These are phyloP conservation scores for Lanius ludovicianus DNA, from an alignment of 2,113 vertebrate species.

Conservation along the genomic window DNA sequence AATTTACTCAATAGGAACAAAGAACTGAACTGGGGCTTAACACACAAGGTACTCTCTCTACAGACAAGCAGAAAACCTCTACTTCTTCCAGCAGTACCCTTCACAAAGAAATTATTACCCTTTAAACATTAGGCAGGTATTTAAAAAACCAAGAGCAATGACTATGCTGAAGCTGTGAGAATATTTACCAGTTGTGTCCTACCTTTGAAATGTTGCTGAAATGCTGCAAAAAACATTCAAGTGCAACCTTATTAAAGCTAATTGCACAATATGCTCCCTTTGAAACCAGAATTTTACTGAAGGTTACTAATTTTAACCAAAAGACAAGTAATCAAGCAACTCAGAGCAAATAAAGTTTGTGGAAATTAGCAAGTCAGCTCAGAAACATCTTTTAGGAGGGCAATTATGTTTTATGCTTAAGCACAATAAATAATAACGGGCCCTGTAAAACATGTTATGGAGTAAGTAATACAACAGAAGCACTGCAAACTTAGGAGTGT, in stretches of 20 bases:
- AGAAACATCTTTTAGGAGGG: conserved; percentile 44
- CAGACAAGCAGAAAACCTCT: not conserved
- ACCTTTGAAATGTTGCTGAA: not conserved
- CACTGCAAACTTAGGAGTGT: not conserved
- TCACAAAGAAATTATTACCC: not conserved
- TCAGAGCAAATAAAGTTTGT: conserved; percentile 44
- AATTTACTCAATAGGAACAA: conserved; percentile 27
- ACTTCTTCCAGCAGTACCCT: not conserved
- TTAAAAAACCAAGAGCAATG: not conserved
- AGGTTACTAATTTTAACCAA: conserved; percentile 22
- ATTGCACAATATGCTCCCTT: not conserved
- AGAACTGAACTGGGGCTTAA: not conserved
- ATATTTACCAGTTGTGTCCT: not conserved
- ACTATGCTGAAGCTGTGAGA: not conserved
- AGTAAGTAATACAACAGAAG: conserved; percentile 45
- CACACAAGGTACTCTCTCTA: not conserved
- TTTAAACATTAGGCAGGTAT: not conserved
- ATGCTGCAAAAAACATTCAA: not conserved
- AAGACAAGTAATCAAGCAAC: not conserved
- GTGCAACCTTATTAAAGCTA: not conserved
- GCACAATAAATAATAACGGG: conserved; percentile 51
- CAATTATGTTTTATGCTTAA: conserved; percentile 61
- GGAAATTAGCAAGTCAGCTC: conserved; percentile 37
- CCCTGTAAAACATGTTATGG: conserved; percentile 43
- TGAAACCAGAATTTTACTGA: not conserved